Evolutionary conservation across 2,797 vertebrate species (phyloP).

Genomic region (Anguilla pacifica): DNA sequence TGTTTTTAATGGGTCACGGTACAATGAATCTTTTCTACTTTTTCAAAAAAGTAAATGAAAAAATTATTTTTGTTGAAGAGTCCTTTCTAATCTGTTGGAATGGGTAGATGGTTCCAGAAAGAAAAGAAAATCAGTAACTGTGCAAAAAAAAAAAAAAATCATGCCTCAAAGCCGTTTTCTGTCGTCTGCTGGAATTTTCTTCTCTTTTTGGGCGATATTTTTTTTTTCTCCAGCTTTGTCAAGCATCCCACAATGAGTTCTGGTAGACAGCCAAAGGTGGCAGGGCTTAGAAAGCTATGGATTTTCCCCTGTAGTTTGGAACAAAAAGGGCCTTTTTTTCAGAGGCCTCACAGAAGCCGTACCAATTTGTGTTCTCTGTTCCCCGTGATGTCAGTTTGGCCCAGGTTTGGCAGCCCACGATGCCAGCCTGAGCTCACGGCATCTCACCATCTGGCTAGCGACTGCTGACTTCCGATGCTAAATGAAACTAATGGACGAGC

Average conservation of each 20-base stretch:
- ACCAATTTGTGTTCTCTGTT: not conserved
- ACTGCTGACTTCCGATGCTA: slow-evolving; percentile 73
- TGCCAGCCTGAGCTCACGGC: not conserved
- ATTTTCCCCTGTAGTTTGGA: not conserved
- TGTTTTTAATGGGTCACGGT: not conserved
- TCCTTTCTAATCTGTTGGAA: not conserved
- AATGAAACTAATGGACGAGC: slow-evolving; percentile 58
- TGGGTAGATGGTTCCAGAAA: not conserved
- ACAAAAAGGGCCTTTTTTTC: not conserved
- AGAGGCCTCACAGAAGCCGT: not conserved
- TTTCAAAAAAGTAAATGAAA: not conserved
- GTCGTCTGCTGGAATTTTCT: not conserved
- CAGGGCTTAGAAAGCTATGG: not conserved
- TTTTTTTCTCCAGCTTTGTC: not conserved
- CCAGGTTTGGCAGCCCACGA: not conserved
- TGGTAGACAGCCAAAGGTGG: not conserved
- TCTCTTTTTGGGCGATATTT: not conserved
- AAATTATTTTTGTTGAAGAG: not conserved
- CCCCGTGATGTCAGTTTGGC: not conserved
- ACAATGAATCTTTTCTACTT: not conserved
- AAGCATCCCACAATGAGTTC: not conserved
- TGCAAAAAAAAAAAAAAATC: not conserved
- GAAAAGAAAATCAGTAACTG: not conserved
- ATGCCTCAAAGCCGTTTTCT: not conserved
- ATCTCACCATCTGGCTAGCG: slow-evolving; percentile 64